phyloP scores from a whole-genome alignment of 1,140 invertebrate genomes.

The Lordiphosa clarofinis region DNA sequence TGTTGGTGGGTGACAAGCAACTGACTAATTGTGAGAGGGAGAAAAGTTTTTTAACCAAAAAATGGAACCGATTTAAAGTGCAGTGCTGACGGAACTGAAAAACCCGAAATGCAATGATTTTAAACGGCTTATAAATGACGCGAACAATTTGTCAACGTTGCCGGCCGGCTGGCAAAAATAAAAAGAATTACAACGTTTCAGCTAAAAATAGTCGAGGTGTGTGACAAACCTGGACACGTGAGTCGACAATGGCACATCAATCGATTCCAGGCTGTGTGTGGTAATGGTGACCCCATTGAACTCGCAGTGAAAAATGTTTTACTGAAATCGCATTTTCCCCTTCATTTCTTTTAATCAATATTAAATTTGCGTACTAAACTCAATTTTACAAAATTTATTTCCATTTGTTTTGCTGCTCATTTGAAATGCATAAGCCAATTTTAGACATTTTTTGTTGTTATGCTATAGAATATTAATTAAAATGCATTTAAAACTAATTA shows the following conservation, averaged over 20 bases:
- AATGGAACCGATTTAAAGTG: constrained; percentile 48
- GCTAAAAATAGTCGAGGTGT: constrained; percentile 45
- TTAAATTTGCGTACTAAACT: constrained; percentile 1
- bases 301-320: constrained; percentile 7
- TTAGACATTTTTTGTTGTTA: not conserved
- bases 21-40: constrained; percentile 63
- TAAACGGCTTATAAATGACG: constrained; percentile 71
- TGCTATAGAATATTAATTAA: constrained; percentile 37
- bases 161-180: constrained; percentile 7
- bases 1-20: constrained; percentile 48
- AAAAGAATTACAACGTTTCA: not conserved
- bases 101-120: constrained; percentile 40
- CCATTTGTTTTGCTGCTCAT: not conserved
- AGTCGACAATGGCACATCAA: constrained; percentile 7
- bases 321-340: not conserved
- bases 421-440: constrained; percentile 5
- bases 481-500: constrained; percentile 40
- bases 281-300: constrained; percentile 12
- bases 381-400: not conserved
- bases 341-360: not conserved
- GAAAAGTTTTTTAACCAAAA: constrained; percentile 22
- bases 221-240: not conserved
- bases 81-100: constrained; percentile 57
- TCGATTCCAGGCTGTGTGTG: constrained; percentile 3
- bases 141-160: constrained; percentile 25